These are phyloP conservation scores for Melanophora roralis DNA, from an alignment of 2,888 invertebrate genomes.

Conservation along the genomic window DNA sequence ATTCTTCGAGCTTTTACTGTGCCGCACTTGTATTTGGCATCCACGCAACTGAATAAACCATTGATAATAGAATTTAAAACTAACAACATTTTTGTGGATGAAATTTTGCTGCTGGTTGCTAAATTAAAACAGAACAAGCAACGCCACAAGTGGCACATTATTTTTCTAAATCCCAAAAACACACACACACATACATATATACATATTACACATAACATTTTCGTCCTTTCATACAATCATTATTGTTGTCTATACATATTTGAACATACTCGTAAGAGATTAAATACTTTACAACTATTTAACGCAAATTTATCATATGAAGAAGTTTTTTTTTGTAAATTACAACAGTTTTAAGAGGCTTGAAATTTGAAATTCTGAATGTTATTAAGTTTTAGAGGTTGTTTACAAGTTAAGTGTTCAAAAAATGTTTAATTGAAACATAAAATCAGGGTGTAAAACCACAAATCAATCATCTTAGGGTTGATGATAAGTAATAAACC, in stretches of 20 bases:
- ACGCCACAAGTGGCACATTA: constrained; percentile 75
- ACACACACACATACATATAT: constrained; percentile 71
- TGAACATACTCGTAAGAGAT: constrained; percentile 11
- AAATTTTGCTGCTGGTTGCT: constrained; percentile 34
- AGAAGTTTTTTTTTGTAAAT: neutral
- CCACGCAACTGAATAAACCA: neutral
- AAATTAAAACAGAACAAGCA: constrained; percentile 28
- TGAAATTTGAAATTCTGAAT: constrained; percentile 43
- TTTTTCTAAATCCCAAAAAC: constrained; percentile 67
- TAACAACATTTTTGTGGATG: constrained; percentile 26
- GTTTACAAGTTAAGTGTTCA: constrained; percentile 69
- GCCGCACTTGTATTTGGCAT: neutral
- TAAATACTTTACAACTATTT: neutral
- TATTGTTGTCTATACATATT: neutral
- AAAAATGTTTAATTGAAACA: constrained; percentile 29
- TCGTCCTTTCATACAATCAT: constrained; percentile 1
- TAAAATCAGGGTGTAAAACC: constrained; percentile 39
- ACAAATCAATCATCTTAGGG: constrained; percentile 47
- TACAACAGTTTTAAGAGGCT: constrained; percentile 21
- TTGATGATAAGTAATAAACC: constrained; percentile 19
- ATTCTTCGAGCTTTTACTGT: neutral
- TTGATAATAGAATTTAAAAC: constrained; percentile 22
- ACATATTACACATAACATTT: constrained; percentile 47
- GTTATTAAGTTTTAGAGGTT: constrained; percentile 70
- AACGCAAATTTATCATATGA: neutral